Evolutionary conservation across 1,140 invertebrate genomes (phyloP).

Genomic region (Tetragnatha versicolor): DNA sequence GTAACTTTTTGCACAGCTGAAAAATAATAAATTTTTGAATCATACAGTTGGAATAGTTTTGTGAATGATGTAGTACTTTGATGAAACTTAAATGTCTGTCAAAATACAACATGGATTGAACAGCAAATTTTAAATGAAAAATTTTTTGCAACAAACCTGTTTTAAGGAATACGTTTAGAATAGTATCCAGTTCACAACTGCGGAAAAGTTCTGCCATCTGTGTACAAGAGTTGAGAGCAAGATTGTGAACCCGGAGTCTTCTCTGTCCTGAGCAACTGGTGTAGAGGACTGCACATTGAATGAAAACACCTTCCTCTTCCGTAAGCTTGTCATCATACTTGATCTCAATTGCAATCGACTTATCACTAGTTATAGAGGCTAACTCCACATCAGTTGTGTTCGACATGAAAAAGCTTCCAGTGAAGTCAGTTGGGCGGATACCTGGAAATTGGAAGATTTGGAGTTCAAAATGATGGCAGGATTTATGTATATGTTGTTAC

Average conservation of each 20-base stretch:
- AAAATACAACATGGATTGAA: neutral
- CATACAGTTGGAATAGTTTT: neutral
- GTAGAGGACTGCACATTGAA: conserved; percentile 93
- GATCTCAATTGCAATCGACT: conserved; percentile 91
- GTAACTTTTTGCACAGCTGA: conserved; percentile 38
- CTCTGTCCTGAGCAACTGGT: conserved; percentile 91
- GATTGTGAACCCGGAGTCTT: conserved; percentile 89
- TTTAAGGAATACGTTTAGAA: conserved; percentile 95
- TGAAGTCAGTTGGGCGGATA: conserved; percentile 94
- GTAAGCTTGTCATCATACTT: conserved; percentile 99
- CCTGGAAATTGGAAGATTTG: too few relatives aligned
- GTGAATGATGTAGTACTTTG: neutral
- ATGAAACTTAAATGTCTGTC: neutral
- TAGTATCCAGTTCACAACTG: conserved; percentile 90
- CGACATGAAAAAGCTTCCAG: conserved; percentile 98
- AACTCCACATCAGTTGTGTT: conserved; percentile 98
- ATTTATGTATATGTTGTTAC: too few relatives aligned
- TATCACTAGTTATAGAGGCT: conserved; percentile 84
- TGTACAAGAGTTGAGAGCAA: conserved; percentile 84
- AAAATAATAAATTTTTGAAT: neutral
- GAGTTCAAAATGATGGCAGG: too few relatives aligned
- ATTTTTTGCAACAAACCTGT: conserved; percentile 71
- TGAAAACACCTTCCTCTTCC: conserved; percentile 88
- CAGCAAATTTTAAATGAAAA: too few relatives aligned
- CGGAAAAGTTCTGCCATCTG: conserved; percentile 95